phyloP scores from a whole-genome alignment of 2,113 vertebrate species.

The Seriola aureovittata region DNA sequence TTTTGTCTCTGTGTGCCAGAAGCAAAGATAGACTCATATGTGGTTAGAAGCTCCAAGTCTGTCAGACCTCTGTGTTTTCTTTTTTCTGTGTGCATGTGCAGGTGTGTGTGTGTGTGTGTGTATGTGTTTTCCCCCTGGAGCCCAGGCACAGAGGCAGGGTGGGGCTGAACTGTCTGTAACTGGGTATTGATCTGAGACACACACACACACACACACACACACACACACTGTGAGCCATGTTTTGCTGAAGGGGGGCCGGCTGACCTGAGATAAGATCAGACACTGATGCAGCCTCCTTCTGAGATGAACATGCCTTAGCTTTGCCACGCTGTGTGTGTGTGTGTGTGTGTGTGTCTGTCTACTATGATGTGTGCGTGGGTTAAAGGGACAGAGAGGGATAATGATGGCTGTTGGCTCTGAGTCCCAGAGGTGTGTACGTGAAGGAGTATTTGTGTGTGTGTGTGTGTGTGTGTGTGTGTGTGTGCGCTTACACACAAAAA shows the following conservation, averaged over 20 bases:
- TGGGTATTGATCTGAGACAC: slow-evolving; percentile 69
- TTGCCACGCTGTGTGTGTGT: slow-evolving; percentile 12
- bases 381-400: slow-evolving; percentile 26
- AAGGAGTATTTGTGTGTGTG: slow-evolving; percentile 1
- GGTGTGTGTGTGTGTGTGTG: slow-evolving; percentile 2
- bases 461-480: slow-evolving; percentile 6
- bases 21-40: slow-evolving; percentile 20
- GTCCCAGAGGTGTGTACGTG: background rate
- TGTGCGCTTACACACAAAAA: slow-evolving; percentile 1
- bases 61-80: slow-evolving; percentile 19
- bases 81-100: background rate
- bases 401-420: slow-evolving; percentile 41
- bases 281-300: slow-evolving; percentile 48
- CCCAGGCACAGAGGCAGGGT: slow-evolving; percentile 35
- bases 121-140: slow-evolving; percentile 14
- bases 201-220: slow-evolving; percentile 25
- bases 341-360: slow-evolving; percentile 3
- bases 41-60: slow-evolving; percentile 37
- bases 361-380: slow-evolving; percentile 1
- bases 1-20: slow-evolving; percentile 9
- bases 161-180: slow-evolving; percentile 59
- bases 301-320: slow-evolving; percentile 58
- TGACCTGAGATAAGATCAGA: slow-evolving; percentile 62
- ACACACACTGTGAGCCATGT: slow-evolving; percentile 35
- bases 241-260: slow-evolving; percentile 45